Evolutionary conservation across 2,113 vertebrate genomes (phyloP), one percentile per base, ranked within the genome.

Genomic region (Erythrocebus patas): DNA sequence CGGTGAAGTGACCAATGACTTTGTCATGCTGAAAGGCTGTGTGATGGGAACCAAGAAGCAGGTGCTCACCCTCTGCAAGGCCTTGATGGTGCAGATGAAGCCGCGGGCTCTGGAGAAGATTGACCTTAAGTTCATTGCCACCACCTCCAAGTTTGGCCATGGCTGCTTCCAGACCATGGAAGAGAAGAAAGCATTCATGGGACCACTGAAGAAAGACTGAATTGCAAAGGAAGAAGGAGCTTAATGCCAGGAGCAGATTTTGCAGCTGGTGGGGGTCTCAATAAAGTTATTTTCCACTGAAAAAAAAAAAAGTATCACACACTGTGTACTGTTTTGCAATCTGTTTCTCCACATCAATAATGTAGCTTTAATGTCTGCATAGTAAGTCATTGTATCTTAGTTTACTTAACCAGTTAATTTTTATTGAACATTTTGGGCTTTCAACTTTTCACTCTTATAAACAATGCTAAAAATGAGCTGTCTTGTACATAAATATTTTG

Each of bases 141-240:
- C 99, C 64, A 99, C 99, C 3, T 99, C 99, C 93, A 99, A 99
- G 94, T 99, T 99, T n/a, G 99, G 99, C 68, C 99, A 99, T 1
- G 99, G 99, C 1, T 99, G 99, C 92, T 99, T 99, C 99, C 99
- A 99, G 99, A 99, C 99, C 0, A 95, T 99, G 91, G 99, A 99
- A 90, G 99, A 99, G 89, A 99, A 99, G 99, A 99, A 99, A 96
- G 99, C 99, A 0, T 99, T 99, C 98, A 99, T 99, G 99, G 99
- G 99, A 98, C 99, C 99, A 95, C 99, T 99, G 97, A 99, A 99
- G 98, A 99, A 99, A 98, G 99, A 99, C 98, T 99, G 99, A 10
- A 98, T 99, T 45, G 98, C 99, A 94, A 99, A 99, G 98, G 99
- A 99, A 55, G 99, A 99, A 97, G 98, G 99, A 0, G 99, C 99